These are phyloP conservation scores for Sebastes variabilis DNA, from an alignment of 2,797 vertebrate species.

Conservation along the genomic window DNA sequence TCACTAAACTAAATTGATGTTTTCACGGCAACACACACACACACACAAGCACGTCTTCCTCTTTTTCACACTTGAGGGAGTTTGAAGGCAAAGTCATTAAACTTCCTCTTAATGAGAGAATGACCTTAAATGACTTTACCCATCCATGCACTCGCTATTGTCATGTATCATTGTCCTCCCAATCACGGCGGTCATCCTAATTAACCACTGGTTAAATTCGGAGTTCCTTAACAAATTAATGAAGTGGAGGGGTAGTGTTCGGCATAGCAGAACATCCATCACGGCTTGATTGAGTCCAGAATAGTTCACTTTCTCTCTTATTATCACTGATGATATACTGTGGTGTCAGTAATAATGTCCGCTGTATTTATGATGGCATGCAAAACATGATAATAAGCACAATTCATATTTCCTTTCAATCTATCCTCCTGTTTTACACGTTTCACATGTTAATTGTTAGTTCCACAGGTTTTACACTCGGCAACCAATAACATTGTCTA, in stretches of 20 bases:
- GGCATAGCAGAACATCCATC: conserved; percentile 74
- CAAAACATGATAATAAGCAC: conserved; percentile 32
- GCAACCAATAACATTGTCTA: background rate
- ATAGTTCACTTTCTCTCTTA: conserved; percentile 44
- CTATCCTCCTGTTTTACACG: background rate
- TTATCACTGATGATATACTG: conserved; percentile 49
- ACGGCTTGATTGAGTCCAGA: conserved; percentile 62
- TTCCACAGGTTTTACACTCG: background rate
- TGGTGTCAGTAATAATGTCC: conserved; percentile 11
- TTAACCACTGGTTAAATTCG: conserved; percentile 70
- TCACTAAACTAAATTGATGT: conserved; percentile 30
- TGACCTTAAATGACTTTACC: conserved; percentile 74
- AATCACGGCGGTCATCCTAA: conserved; percentile 69
- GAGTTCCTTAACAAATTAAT: conserved; percentile 74
- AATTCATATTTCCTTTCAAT: conserved; percentile 12
- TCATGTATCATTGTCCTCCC: conserved; percentile 76
- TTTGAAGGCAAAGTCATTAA: conserved; percentile 73
- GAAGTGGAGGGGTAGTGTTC: conserved; percentile 63
- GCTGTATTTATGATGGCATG: conserved; percentile 26
- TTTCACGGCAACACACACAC: conserved; percentile 26
- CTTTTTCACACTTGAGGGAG: conserved; percentile 58
- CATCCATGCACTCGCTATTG: conserved; percentile 65
- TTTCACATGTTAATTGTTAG: background rate
- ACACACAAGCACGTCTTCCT: background rate
- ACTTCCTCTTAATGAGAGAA: conserved; percentile 70